Base-by-base conservation (phyloP, 2,888 invertebrate genomes). In the Trilocha varians region DNA sequence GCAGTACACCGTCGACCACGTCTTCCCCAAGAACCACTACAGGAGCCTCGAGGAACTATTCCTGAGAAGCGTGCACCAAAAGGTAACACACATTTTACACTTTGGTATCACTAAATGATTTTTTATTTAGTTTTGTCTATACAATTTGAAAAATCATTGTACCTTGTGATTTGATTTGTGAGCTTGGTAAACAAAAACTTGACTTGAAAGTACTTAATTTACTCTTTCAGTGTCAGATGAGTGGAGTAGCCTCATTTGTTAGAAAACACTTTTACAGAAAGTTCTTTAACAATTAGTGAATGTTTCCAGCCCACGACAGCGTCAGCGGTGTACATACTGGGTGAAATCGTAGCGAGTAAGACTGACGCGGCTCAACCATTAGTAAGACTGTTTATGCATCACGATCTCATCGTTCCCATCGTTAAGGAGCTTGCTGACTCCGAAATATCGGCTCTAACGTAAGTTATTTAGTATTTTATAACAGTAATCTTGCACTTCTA, bases 361-460 rank as follows among this genome's bases (percentile, higher is more conserved):
- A 92, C 93, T 70, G 95, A 96, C 71, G 93, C 95, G 51, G 95
- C 96, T 15, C 95, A 96, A 74, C 95, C 96, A 1, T 85, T 97
- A 42, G 95, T 96, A 49, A 88, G 94, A 59, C 88, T 97, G 55
- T 93, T 96, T 75, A 91, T 95, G 55, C 93, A 96, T 70, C 92
- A 94, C 72, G 92, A 92, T 61, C 91, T 93, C 79, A 91, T 96
- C 59, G 94, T 95, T 57, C 91, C 93, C 47, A 91, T 96, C 48
- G 93, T 97, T 53, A 90, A 90, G 67, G 91, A 92, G 42, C 88
- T 97, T 48, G 96, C 96, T 35, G 91, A 93, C 71, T 91, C 93
- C 52, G 97, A 97, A 85, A 95, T 97, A 67, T 93, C 95, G n/a
- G 93, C 92, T 70, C 90, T 95, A 55, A 95, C 94, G 91, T 94